phyloP scores from a whole-genome alignment of 2,113 vertebrate genomes.

The Artemisiospiza belli region DNA sequence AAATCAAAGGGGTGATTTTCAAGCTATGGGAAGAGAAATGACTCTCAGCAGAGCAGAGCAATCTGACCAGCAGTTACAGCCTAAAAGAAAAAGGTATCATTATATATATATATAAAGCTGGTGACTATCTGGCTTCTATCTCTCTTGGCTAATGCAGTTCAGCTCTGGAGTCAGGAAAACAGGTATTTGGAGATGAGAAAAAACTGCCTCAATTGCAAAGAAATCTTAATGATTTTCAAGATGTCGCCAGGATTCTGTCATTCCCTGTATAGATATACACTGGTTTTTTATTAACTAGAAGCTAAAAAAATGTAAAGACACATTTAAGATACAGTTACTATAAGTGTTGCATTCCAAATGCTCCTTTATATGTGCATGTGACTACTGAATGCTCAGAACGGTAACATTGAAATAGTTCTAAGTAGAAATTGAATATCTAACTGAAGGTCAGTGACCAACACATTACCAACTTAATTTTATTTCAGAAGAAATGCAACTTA shows the following conservation, averaged over 20 bases:
- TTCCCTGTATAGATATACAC: not conserved
- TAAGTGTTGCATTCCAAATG: not conserved
- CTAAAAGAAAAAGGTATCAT: not conserved
- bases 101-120: not conserved
- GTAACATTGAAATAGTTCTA: not conserved
- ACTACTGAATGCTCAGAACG: not conserved
- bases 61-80: not conserved
- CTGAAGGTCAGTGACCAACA: not conserved
- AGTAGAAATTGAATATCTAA: not conserved
- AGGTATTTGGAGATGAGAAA: not conserved
- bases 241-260: not conserved
- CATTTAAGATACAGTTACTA: not conserved
- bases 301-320: not conserved
- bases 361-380: not conserved
- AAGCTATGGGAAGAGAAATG: not conserved
- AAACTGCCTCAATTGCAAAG: not conserved
- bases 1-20: not conserved
- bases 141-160: not conserved
- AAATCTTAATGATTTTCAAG: not conserved
- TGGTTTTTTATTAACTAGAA: not conserved
- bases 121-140: not conserved
- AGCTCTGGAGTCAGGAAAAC: not conserved
- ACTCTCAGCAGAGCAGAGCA: not conserved
- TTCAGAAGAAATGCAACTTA: not conserved
- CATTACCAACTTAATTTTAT: not conserved